phyloP scores from a whole-genome alignment of 2,888 invertebrate genomes.

The Cybosia mesomella region DNA sequence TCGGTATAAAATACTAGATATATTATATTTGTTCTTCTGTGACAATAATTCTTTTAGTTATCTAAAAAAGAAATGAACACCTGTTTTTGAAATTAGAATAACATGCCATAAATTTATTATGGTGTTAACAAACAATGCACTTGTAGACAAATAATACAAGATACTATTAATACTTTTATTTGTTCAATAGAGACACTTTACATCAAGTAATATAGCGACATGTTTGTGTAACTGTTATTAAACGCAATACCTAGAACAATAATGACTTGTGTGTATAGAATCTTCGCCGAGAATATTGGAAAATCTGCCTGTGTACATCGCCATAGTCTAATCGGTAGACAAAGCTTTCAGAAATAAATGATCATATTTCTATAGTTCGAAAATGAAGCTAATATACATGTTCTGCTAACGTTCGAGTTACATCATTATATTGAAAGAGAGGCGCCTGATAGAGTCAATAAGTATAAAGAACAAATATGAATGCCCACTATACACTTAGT shows the following conservation, averaged over 20 bases:
- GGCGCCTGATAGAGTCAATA: constrained; percentile 59
- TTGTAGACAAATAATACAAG: not conserved
- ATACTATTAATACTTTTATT: not conserved
- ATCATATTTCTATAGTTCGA: not conserved
- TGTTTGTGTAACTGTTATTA: constrained; percentile 7
- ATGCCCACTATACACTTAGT: constrained; percentile 45
- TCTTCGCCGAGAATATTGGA: too few relatives aligned
- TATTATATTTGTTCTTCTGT: too few relatives aligned
- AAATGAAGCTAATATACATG: not conserved
- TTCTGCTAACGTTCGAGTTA: constrained; percentile 17
- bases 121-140: not conserved
- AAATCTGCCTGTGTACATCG: too few relatives aligned
- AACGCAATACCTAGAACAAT: not conserved
- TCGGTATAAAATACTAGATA: too few relatives aligned
- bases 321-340: not conserved
- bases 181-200: not conserved
- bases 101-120: not conserved
- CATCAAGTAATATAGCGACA: not conserved
- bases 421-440: constrained; percentile 47
- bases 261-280: not conserved
- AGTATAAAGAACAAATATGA: constrained; percentile 69
- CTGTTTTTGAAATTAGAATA: not conserved
- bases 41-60: too few relatives aligned
- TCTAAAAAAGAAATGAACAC: not conserved
- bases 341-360: not conserved